phyloP scores from a whole-genome alignment of 1,140 invertebrate species.

The Phymorhynchus buccinoides region DNA sequence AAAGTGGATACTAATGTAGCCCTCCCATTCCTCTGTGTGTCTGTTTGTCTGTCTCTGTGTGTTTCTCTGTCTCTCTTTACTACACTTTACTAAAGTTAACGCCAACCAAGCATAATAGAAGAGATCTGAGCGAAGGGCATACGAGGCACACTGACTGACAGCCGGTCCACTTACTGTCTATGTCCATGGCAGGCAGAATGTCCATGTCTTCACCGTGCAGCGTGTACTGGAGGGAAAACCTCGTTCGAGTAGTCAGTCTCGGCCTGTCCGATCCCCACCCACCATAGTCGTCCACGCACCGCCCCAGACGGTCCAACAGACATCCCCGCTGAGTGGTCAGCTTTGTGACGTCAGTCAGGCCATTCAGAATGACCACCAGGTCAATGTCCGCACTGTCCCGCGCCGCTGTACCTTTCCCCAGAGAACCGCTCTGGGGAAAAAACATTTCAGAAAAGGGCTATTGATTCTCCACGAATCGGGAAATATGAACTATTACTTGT shows the following conservation, averaged over 20 bases:
- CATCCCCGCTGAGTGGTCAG: background rate
- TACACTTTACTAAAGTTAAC: no score
- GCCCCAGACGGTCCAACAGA: background rate
- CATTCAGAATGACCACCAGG: constrained; percentile 32
- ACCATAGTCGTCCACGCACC: background rate
- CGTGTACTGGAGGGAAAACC: background rate
- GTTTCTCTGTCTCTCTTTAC: no score
- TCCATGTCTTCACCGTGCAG: constrained; percentile 24
- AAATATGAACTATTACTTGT: no score
- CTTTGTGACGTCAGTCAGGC: background rate
- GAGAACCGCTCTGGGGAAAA: constrained; percentile 16
- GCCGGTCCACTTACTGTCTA: no score
- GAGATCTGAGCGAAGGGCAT: no score
- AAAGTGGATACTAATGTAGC: no score
- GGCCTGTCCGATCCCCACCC: background rate
- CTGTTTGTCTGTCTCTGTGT: no score
- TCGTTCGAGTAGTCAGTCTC: background rate
- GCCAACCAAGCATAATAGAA: no score
- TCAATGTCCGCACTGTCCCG: constrained; percentile 29
- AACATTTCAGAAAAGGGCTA: background rate
- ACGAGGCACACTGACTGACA: no score
- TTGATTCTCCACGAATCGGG: no score
- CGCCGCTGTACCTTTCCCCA: constrained; percentile 26
- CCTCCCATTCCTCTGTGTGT: no score
- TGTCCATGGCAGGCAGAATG: constrained; percentile 8